These are phyloP conservation scores for Odontocolon sp. DNA, from an alignment of 2,888 invertebrate genomes.

Conservation along the genomic window DNA sequence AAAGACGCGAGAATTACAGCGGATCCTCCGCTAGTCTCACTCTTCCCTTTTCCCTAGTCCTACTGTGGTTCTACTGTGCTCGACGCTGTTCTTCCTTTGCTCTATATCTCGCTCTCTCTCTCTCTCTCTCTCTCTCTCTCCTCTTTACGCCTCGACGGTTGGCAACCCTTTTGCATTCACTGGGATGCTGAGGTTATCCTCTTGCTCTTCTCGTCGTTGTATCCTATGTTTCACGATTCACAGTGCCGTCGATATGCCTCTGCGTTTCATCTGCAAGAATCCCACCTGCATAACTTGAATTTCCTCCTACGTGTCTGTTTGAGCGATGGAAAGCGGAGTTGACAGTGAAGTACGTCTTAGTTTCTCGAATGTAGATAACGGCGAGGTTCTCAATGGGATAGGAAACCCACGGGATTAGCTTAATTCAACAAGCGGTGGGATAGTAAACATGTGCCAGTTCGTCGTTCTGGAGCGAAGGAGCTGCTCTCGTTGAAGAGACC, in stretches of 20 bases:
- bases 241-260: constrained; percentile 4
- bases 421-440: constrained; percentile 66
- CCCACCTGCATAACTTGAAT: constrained; percentile 47
- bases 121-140: not conserved
- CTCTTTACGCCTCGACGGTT: not conserved
- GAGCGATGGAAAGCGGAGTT: not conserved
- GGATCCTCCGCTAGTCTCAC: constrained; percentile 39
- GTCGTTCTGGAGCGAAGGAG: constrained; percentile 17
- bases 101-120: constrained; percentile 4
- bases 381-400: constrained; percentile 22
- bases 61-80: too few species aligned
- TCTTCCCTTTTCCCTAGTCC: not conserved
- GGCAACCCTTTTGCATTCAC: not conserved
- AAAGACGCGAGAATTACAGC: constrained; percentile 68
- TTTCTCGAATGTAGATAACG: constrained; percentile 32
- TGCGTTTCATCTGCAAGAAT: constrained; percentile 37
- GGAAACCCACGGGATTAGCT: constrained; percentile 63
- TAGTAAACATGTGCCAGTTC: constrained; percentile 69
- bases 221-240: constrained; percentile 8
- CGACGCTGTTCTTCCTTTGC: not conserved
- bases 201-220: constrained; percentile 6
- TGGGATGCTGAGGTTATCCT: too few species aligned
- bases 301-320: not conserved
- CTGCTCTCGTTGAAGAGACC: not conserved
- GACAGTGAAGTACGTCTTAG: constrained; percentile 7